phyloP scores from a whole-genome alignment of 2,888 invertebrate genomes.

The Desoria tigrina region DNA sequence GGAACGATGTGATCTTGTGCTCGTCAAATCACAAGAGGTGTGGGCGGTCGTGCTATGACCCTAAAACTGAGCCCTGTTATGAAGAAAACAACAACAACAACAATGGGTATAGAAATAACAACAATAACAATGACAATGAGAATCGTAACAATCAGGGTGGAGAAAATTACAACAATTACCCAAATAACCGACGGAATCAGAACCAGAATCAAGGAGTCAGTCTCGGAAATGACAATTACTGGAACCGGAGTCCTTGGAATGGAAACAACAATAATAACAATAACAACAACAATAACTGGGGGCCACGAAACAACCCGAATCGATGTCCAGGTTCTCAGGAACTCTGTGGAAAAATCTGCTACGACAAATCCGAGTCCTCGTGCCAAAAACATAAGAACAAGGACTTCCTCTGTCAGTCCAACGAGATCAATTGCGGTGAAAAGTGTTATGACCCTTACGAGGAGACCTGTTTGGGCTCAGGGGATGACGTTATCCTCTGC shows the following conservation, averaged over 20 bases:
- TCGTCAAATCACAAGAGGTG: not conserved
- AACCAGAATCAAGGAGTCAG: no score
- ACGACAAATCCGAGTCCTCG: not conserved
- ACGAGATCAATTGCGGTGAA: slow-evolving; percentile 10
- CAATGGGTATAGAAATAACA: not conserved
- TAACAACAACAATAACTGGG: no score
- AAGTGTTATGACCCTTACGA: slow-evolving; percentile 17
- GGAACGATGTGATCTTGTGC: slow-evolving; percentile 5
- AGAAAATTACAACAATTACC: no score
- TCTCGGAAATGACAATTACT: no score
- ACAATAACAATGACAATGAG: slow-evolving; percentile 3
- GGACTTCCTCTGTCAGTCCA: not conserved
- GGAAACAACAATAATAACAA: no score
- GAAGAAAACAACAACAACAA: not conserved
- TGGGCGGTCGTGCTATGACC: slow-evolving; percentile 1
- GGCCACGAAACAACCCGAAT: no score
- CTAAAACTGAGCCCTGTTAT: not conserved
- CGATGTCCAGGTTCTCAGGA: not conserved
- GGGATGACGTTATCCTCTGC: slow-evolving; percentile 4
- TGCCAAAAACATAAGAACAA: slow-evolving; percentile 7
- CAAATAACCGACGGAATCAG: no score
- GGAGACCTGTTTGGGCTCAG: slow-evolving; percentile 2
- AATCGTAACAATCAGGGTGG: no score
- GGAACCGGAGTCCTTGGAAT: no score
- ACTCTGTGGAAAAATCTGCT: slow-evolving; percentile 5